Evolutionary conservation across 2,888 invertebrate genomes (phyloP).

Genomic region (Clitarchus hookeri): DNA sequence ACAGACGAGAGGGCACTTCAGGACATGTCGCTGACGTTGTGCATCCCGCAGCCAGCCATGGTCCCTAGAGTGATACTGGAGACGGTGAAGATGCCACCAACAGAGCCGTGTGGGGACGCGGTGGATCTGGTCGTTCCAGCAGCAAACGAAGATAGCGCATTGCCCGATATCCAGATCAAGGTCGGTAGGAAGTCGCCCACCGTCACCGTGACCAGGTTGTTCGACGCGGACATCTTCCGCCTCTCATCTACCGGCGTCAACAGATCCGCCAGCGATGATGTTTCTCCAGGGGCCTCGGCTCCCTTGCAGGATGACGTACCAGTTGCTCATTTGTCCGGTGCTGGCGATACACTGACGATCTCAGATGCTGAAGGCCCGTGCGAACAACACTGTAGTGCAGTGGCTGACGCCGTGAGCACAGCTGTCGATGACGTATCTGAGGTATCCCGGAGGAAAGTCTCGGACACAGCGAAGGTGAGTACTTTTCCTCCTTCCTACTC

Average conservation of each 20-base stretch:
- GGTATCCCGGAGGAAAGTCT: no score
- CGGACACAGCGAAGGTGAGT: no score
- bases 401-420: no score
- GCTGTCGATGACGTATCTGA: no score
- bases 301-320: no score
- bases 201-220: not conserved
- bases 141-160: not conserved
- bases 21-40: not conserved
- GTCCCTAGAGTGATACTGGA: not conserved
- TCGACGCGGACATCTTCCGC: not conserved
- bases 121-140: not conserved
- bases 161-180: no score
- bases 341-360: no score
- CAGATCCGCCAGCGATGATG: not conserved
- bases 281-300: not conserved
- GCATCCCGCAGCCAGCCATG: not conserved
- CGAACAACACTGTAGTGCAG: no score
- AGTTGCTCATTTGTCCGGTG: no score
- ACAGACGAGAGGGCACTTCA: not conserved
- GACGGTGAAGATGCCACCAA: not conserved
- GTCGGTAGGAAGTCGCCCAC: not conserved
- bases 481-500: no score
- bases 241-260: not conserved
- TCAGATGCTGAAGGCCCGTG: no score
- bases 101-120: not conserved